Conservation (phyloP, 1,140 invertebrate genomes). For the Palaemon carinicauda region DNA sequence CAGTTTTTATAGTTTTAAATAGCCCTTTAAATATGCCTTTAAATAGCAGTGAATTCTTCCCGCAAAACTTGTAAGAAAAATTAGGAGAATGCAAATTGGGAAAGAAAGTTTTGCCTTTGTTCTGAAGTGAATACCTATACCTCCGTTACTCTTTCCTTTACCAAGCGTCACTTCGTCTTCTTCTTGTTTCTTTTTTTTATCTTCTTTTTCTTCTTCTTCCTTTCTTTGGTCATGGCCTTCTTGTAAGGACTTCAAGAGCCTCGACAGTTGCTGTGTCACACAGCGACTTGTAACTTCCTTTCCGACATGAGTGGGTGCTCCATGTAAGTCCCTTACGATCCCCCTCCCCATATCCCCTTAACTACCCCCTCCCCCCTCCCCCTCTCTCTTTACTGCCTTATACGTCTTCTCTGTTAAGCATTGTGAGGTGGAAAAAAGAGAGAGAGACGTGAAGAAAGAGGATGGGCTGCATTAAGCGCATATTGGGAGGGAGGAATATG, state of each 20-base stretch:
- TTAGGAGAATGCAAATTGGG: neutral
- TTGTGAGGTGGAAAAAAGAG: too few species aligned
- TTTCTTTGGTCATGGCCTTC: neutral
- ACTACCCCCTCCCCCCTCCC: neutral
- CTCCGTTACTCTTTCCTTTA: neutral
- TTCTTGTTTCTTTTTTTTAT: neutral
- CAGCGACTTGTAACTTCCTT: neutral
- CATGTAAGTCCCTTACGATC: too few species aligned
- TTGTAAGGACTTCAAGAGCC: neutral
- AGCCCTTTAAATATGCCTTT: too few species aligned
- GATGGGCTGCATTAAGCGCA: too few species aligned
- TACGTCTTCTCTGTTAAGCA: neutral
- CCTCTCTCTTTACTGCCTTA: slow-evolving; percentile 2
- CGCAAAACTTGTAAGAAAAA: too few species aligned
- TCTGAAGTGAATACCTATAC: neutral
- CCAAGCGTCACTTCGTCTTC: neutral
- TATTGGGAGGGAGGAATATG: too few species aligned
- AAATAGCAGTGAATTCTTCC: too few species aligned
- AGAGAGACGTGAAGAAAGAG: too few species aligned
- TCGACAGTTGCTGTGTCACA: neutral
- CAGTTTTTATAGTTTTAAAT: too few species aligned
- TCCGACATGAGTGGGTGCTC: too few species aligned
- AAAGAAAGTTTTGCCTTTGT: neutral
- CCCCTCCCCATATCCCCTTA: neutral
- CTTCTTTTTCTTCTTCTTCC: neutral